phyloP scores from a whole-genome alignment of 2,888 invertebrate genomes.

The Hypselothyrea guttata region DNA sequence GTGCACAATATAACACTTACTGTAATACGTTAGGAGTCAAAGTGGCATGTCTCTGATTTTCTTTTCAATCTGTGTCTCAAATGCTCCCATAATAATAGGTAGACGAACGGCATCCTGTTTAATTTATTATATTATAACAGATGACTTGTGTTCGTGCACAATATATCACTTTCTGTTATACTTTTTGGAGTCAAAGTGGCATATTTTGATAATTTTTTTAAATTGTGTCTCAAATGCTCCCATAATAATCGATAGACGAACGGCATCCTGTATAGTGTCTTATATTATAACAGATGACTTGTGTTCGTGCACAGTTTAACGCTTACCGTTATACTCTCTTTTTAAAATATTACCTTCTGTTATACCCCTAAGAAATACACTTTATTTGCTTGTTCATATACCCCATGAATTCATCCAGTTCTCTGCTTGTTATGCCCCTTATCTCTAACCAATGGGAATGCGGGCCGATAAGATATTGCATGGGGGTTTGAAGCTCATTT shows the following conservation, averaged over 20 bases:
- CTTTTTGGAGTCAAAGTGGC: conserved; percentile 54
- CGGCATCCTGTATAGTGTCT: conserved; percentile 43
- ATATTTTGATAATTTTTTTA: conserved; percentile 18
- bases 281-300: conserved; percentile 47
- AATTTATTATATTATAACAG: conserved; percentile 44
- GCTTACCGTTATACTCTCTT: background rate
- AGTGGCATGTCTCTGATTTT: conserved; percentile 36
- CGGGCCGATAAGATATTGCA: conserved; percentile 46
- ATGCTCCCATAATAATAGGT: conserved; percentile 38
- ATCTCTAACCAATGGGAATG: conserved; percentile 20
- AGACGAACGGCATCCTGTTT: conserved; percentile 54
- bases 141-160: conserved; percentile 56
- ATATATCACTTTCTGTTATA: background rate
- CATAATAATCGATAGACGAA: conserved; percentile 16
- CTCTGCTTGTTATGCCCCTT: too few species aligned
- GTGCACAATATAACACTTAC: conserved; percentile 16
- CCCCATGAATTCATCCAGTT: too few species aligned
- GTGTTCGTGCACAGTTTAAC: conserved; percentile 14
- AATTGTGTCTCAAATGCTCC: conserved; percentile 60
- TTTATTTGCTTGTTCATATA: too few species aligned
- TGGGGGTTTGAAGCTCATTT: background rate
- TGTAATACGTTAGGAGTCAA: conserved; percentile 30
- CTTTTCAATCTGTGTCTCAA: conserved; percentile 33
- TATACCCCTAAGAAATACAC: too few species aligned
- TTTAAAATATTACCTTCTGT: too few species aligned